Base-by-base conservation (phyloP, 2,113 vertebrate species). In the Uropsilus gracilis region DNA sequence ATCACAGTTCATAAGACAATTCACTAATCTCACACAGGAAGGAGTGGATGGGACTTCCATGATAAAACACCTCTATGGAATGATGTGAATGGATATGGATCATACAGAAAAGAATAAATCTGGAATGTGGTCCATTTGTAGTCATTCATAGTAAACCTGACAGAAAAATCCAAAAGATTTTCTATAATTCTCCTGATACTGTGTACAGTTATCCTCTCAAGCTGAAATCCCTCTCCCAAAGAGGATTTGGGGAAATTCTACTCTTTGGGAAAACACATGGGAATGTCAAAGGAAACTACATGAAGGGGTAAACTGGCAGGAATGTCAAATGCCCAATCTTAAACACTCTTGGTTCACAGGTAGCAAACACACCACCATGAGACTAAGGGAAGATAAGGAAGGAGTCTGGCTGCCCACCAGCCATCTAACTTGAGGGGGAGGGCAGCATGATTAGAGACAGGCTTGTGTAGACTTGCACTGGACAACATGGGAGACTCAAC, bases 271-370 rank as follows among this genome's bases (percentile, higher is more conserved):
- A 93, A 82, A 57, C 39, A 17, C 50, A 75, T 5, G 61, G 46
- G 66, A 63, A 90, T 37, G 44, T 28, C 55, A 63, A 57, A 73
- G 48, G n/a, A 78, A 86, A 48, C 9, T 6, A 26, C 0, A 1
- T 3, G 63, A 13, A 50, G 39, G 34, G 4, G 86, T 8, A 77
- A 72, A 82, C 4, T 69, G 57, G 30, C 8, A 83, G 17, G 53
- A 76, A 91, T n/a, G 44, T 30, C 69, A 16, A 20, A 68, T 84
- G 94, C 94, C 69, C 91, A 66, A 64, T 63, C 18, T n/a, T n/a
- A n/a, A n/a, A n/a, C n/a, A n/a, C n/a, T 44, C 26, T 82, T 66
- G 63, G 53, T 63, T 85, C 48, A 50, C 48, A 14, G 81, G n/a
- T 68, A 37, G 75, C 48, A 82, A 84, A 55, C 13, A 55, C 13